Base-by-base conservation (phyloP, 1,140 invertebrate species). In the Ruditapes philippinarum region DNA sequence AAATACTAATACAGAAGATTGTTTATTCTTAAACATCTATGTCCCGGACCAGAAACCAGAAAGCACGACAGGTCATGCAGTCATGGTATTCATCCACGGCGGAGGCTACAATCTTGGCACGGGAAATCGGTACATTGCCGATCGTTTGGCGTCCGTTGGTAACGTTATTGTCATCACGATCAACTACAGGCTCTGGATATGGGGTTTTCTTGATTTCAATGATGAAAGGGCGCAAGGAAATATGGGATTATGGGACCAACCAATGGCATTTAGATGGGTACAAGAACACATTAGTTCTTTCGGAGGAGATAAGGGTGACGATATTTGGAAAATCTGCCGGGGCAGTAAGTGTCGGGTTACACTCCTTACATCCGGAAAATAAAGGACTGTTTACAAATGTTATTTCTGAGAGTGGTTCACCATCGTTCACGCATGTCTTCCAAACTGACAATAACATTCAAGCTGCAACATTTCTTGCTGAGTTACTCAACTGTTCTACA, bases 1-100 rank as follows among this genome's bases (percentile, higher is more conserved):
- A 74, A 22, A 42, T 25, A 22, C 38, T 19, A 60, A 42, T 42
- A 60, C 79, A 28, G 98, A 99, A 96, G 98, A 99, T 94, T 99
- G 98, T 92, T 96, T 99, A 0, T 99, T 99, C 94, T 96, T 99
- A 45, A 99, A 99, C 94, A 97, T 99, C 54, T 99, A 97, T 95
- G 97, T 98, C 14, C 98, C 98, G 14, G 42, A 25, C 11, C 79
- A 89, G 51, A 36, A 74, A 33, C 76, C 45, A 74, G 76, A 79
- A 28, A 22, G 31, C 42, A 65, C 31, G 42, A 70, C 54, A 38
- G 78, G 49, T 45, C 68, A 68, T 45, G 60, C 90, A 17, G 91
- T 91, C 2, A 87, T 93, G 65, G 78, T 93, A 51, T 93, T 88
- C 70, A 91, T 93, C 25, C 91, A 93, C 73, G 91, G 92, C 2